These are phyloP conservation scores for Epicampocera succincta DNA, from an alignment of 2,888 invertebrate species.

Conservation along the genomic window DNA sequence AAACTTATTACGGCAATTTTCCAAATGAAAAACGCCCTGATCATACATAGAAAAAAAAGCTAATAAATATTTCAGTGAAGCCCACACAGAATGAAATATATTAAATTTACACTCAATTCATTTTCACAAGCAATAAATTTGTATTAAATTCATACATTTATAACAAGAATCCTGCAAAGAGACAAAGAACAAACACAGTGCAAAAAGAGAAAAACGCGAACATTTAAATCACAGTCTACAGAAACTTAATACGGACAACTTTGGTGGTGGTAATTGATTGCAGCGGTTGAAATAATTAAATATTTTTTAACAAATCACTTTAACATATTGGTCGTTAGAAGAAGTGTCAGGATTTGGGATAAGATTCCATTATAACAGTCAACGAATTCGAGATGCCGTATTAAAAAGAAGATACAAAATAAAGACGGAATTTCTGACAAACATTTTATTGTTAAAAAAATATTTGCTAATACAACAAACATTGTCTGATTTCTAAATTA, in stretches of 20 bases:
- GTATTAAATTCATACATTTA: conserved; percentile 59
- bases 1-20: conserved; percentile 62
- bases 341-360: background rate
- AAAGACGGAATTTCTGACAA: no score
- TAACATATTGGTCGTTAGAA: background rate
- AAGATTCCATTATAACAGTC: background rate
- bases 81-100: conserved; percentile 69
- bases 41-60: conserved; percentile 40
- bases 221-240: conserved; percentile 16
- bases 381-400: conserved; percentile 22
- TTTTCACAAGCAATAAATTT: conserved; percentile 66
- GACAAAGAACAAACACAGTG: background rate
- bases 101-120: conserved; percentile 66
- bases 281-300: conserved; percentile 67
- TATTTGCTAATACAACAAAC: no score
- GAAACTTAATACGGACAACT: conserved; percentile 62
- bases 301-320: conserved; percentile 61
- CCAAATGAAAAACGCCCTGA: conserved; percentile 58
- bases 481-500: no score
- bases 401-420: no score
- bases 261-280: conserved; percentile 67
- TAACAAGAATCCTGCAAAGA: conserved; percentile 21
- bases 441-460: no score
- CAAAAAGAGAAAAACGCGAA: background rate
- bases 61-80: conserved; percentile 66